phyloP scores from a whole-genome alignment of 1,140 invertebrate genomes.

The Oscheius sp. region DNA sequence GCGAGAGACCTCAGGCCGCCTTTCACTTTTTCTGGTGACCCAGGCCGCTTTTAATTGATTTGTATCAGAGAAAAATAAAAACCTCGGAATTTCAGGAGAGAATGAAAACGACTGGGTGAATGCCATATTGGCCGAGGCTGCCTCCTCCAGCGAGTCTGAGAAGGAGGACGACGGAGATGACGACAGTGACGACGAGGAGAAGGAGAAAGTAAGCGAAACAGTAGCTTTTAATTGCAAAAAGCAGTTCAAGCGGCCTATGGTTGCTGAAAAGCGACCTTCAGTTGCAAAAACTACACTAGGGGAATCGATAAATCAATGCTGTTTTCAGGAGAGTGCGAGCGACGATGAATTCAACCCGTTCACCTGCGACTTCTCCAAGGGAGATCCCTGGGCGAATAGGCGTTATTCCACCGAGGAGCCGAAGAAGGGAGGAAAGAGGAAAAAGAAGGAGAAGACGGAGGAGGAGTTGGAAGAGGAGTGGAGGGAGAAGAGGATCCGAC shows the following conservation, averaged over 20 bases:
- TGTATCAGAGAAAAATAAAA: background rate
- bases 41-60: background rate
- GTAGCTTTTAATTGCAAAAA: no score
- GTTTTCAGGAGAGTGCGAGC: no score
- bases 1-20: no score
- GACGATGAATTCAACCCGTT: slow-evolving; percentile 57
- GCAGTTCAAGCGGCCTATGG: no score
- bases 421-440: slow-evolving; percentile 68
- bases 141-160: slow-evolving; percentile 33
- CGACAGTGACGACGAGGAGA: slow-evolving; percentile 21
- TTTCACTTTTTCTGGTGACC: background rate
- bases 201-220: slow-evolving; percentile 3
- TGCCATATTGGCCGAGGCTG: slow-evolving; percentile 37
- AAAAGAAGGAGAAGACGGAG: slow-evolving; percentile 61
- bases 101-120: slow-evolving; percentile 44
- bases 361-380: slow-evolving; percentile 47
- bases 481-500: slow-evolving; percentile 55
- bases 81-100: slow-evolving; percentile 10
- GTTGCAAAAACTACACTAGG: background rate
- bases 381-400: slow-evolving; percentile 46
- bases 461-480: slow-evolving; percentile 69
- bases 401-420: background rate
- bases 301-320: background rate
- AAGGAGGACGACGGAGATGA: slow-evolving; percentile 24
- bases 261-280: no score